These are phyloP conservation scores for Passer domesticus DNA, from an alignment of 2,113 vertebrate genomes.

Conservation along the genomic window DNA sequence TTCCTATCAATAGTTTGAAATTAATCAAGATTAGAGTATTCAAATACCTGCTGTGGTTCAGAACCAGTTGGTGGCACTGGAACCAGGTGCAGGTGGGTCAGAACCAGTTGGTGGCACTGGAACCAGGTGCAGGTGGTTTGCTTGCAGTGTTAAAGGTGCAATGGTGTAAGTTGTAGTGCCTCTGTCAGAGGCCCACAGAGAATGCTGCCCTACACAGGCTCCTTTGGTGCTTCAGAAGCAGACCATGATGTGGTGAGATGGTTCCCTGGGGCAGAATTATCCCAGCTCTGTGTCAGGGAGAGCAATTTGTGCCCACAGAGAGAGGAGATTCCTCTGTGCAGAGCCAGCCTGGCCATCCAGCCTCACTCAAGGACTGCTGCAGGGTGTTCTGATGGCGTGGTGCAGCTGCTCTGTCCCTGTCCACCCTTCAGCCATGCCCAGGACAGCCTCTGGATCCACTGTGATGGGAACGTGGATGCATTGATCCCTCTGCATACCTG, in stretches of 20 bases:
- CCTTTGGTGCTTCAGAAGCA: not conserved
- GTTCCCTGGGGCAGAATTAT: not conserved
- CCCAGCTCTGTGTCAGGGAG: not conserved
- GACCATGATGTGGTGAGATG: not conserved
- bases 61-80: not conserved
- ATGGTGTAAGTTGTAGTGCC: not conserved
- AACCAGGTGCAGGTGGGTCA: not conserved
- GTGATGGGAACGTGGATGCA: fast-evolving
- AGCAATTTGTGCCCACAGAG: not conserved
- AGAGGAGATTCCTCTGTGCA: fast-evolving
- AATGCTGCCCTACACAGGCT: not conserved
- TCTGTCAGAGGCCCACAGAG: not conserved
- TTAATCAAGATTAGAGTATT: not conserved
- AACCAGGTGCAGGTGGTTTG: not conserved
- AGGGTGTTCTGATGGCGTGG: fast-evolving
- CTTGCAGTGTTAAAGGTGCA: not conserved
- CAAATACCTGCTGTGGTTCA: not conserved
- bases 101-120: not conserved
- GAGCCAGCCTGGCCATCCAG: not conserved
- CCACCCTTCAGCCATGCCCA: fast-evolving
- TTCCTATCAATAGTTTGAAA: not conserved
- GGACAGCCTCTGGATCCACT: not conserved
- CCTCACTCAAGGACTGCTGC: not conserved
- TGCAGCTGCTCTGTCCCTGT: not conserved
- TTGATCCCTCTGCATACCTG: not conserved